Conservation (phyloP, 2,797 vertebrate species). For the Tangara arthus region DNA sequence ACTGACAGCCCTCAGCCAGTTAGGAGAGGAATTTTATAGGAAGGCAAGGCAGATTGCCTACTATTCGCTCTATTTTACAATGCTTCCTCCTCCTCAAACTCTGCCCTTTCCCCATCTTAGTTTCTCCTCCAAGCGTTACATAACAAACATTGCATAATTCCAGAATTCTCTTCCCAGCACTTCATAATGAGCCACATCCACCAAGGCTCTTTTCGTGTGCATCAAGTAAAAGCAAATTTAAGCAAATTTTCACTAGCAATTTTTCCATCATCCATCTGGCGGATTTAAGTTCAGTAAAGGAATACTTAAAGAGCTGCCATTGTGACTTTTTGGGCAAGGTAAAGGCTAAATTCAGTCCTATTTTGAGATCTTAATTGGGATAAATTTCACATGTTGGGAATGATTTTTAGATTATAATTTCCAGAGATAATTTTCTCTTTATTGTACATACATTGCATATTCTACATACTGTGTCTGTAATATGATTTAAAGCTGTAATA, state of each 20-base stretch:
- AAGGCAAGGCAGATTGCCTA: background rate
- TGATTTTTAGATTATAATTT: background rate
- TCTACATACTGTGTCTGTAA: background rate
- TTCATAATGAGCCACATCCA: accelerated
- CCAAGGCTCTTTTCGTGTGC: background rate
- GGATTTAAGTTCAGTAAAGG: background rate
- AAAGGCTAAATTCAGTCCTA: background rate
- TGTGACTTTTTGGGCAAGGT: background rate
- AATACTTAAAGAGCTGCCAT: background rate
- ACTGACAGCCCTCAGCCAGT: background rate
- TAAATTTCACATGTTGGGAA: background rate
- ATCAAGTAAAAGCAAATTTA: background rate
- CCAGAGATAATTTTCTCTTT: background rate
- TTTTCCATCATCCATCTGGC: background rate
- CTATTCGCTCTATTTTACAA: background rate
- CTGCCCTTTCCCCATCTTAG: background rate
- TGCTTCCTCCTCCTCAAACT: background rate
- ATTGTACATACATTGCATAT: background rate
- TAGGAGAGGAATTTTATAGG: background rate
- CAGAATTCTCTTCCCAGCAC: background rate
- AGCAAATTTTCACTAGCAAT: background rate
- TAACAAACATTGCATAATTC: background rate
- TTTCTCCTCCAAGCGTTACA: background rate
- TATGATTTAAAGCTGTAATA: background rate
- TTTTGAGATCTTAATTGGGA: background rate